Evolutionary conservation across 2,888 invertebrate species (phyloP).

Genomic region (Neoaliturus tenellus): DNA sequence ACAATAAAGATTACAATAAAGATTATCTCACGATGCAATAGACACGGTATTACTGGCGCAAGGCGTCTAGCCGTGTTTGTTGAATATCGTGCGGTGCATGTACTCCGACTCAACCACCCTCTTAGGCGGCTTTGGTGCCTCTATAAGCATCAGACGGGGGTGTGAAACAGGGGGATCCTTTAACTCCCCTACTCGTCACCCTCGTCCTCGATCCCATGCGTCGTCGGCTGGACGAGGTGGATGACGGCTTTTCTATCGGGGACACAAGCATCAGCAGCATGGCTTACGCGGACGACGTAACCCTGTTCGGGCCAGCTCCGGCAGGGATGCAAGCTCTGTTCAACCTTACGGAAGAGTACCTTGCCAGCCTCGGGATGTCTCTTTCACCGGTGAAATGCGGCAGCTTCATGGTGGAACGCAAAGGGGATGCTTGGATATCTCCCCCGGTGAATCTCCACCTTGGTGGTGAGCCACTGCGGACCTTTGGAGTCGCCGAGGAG

Average conservation of each 20-base stretch:
- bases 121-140: not conserved
- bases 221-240: not conserved
- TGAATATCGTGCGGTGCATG: not conserved
- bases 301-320: conserved; percentile 45
- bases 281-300: conserved; percentile 61
- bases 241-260: too few species aligned
- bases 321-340: conserved; percentile 37
- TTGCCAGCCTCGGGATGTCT: too few species aligned
- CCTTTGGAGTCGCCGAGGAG: not conserved
- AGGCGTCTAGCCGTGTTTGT: not conserved
- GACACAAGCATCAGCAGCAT: conserved; percentile 19
- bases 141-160: conserved; percentile 32
- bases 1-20: too few species aligned
- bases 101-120: not conserved
- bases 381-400: conserved; percentile 46
- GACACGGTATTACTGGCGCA: too few species aligned
- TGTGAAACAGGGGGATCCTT: conserved; percentile 62
- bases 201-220: conserved; percentile 55
- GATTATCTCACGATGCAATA: too few species aligned
- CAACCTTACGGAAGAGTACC: not conserved
- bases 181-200: conserved; percentile 62
- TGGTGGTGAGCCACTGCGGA: too few species aligned
- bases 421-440: conserved; percentile 67
- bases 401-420: not conserved
- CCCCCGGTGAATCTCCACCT: too few species aligned